Evolutionary conservation across 2,888 invertebrate genomes (phyloP).

Genomic region (Tridacna crocea): DNA sequence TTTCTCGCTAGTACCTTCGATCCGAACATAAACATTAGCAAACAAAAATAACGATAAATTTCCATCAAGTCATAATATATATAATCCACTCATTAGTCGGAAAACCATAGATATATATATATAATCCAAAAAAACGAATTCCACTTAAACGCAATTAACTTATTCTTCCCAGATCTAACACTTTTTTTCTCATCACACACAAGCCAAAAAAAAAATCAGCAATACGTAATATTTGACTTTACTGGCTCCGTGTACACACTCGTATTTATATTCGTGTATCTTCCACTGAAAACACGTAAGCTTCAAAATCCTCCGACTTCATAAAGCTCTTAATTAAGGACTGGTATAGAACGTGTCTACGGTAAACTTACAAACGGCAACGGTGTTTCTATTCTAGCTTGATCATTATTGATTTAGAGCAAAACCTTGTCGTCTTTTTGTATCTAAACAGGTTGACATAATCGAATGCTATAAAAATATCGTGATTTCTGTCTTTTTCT

Average conservation of each 20-base stretch:
- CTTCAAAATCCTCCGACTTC: too few relatives aligned
- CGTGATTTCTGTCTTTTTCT: background rate
- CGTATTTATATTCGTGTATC: too few relatives aligned
- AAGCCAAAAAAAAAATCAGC: background rate
- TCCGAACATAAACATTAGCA: too few relatives aligned
- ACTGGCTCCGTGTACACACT: too few relatives aligned
- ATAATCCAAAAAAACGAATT: slow-evolving; percentile 9
- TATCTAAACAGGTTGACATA: background rate
- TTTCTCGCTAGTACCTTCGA: too few relatives aligned
- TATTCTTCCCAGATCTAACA: too few relatives aligned
- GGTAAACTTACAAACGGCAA: slow-evolving; percentile 15
- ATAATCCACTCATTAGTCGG: too few relatives aligned
- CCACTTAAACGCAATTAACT: background rate
- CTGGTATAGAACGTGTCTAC: background rate
- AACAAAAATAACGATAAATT: too few relatives aligned
- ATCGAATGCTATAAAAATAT: background rate
- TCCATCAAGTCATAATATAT: too few relatives aligned
- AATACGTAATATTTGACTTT: too few relatives aligned
- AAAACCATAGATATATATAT: too few relatives aligned
- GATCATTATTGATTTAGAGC: slow-evolving; percentile 23
- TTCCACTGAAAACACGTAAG: too few relatives aligned
- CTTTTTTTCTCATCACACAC: background rate
- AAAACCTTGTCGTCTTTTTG: slow-evolving; percentile 4
- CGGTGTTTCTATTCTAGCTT: slow-evolving; percentile 3
- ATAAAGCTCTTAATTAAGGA: slow-evolving; percentile 19